Base-by-base conservation (phyloP, 2,888 invertebrate species). In the Xiphydria camelus region DNA sequence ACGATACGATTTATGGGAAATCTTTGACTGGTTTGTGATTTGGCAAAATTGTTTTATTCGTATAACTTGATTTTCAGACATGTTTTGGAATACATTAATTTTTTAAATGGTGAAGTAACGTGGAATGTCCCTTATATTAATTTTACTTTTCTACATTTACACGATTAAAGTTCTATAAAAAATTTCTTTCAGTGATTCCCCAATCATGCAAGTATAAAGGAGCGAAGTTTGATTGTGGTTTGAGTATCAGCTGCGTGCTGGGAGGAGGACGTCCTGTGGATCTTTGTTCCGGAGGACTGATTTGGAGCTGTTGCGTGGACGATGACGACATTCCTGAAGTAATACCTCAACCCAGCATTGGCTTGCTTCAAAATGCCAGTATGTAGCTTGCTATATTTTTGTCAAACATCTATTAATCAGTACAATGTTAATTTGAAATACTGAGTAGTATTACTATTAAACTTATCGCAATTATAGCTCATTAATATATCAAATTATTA, bases 271-370 rank as follows among this genome's bases (percentile, higher is more conserved):
- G 89, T 55, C 93, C 94, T 1, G 76, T 94, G 68, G 94, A 94
- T 76, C 81, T 94, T 1, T 94, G 94, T 73, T 92, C 91, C 7
- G 94, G 94, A 15, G 94, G 94, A 40, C 87, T 94, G 84, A 91
- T 94, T 60, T 94, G 94, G 94, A 89, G 91, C 4, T 94, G 94
- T 74, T 94, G 94, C 68, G 89, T 94, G 6, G 91, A 92, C 72
- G 87, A 89, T 70, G 64, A 82, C 22, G 75, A 76, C 41, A 80
- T 23, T 75, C 82, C 72, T 1, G 73, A 73, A 23, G 73, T 64
- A 45, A 60, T 69, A 38, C 59, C 68, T 21, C 65, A 71, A 38
- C 73, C 76, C 5, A 70, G 60, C 6, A 65, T 72, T 14, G 78
- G 76, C 0, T 80, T 87, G 12, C 82, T 92, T 2, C 89, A 90